Base-by-base conservation (phyloP, 2,888 invertebrate genomes). In the Ichneumoninae sp. region DNA sequence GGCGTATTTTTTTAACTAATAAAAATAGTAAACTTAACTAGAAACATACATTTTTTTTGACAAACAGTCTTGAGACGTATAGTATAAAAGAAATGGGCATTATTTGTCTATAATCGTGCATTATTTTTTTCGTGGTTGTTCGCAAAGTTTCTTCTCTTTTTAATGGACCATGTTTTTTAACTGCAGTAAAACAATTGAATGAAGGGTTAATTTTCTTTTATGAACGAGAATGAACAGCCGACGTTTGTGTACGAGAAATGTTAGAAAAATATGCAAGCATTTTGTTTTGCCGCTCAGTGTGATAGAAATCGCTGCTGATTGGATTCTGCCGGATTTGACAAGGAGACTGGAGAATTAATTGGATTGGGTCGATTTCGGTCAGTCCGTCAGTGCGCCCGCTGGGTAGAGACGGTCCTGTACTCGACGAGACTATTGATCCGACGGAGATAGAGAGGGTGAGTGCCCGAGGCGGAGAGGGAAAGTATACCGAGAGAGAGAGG, bases 371-470 rank as follows among this genome's bases (percentile, higher is more conserved):
- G 66, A 40, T 79, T 80, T 77, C 71, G 70, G 83, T 75, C 77
- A 70, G 22, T 82, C 57, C 44, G 70, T 77, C 57, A 7, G 77
- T 75, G 83, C 72, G 80, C 75, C 79, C 81, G 57, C 80, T 80
- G 83, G 80, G 84, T 85, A 85, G 88, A 87, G 85, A 88, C 90
- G 91, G 90, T 89, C 89, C 89, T 90, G 90, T 88, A 90, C 88
- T 88, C 90, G 90, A 90, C 91, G 90, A 89, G 90, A 91, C 90
- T 93, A 93, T 93, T 92, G 93, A 93, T 93, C 92, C 91, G 84
- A 82, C 82, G 85, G 80, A 86, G 89, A 83, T 60, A 78, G 80
- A 80, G 78, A 85, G 86, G 85, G 80, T 69, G 71, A 72, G 80
- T 70, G 62, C 75, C 79, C 71, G 80, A 82, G 78, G 78, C 66